phyloP scores from a whole-genome alignment of 2,113 vertebrate species.

The Centropus unirufus region DNA sequence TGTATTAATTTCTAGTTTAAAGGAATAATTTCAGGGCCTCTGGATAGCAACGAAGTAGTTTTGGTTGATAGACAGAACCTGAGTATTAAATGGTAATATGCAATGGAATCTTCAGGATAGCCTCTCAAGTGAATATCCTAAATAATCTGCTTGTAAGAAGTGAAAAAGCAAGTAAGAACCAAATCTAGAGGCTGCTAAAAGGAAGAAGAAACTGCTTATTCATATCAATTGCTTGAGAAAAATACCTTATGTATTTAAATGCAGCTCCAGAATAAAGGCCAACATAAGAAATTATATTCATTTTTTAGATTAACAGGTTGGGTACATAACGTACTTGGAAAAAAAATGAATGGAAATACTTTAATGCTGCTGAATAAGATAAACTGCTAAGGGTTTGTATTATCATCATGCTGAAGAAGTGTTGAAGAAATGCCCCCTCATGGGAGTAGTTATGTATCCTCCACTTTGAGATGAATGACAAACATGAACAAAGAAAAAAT shows the following conservation, averaged over 20 bases:
- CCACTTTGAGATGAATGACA: conserved; percentile 35
- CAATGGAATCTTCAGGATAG: background rate
- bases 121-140: background rate
- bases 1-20: conserved; percentile 12
- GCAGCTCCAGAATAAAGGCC: conserved; percentile 48
- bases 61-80: background rate
- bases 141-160: conserved; percentile 4
- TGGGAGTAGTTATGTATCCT: background rate
- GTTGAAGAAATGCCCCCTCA: conserved; percentile 5
- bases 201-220: conserved; percentile 30
- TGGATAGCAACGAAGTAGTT: background rate
- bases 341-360: conserved; percentile 46
- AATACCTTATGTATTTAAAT: conserved; percentile 3
- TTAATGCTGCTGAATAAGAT: conserved; percentile 39
- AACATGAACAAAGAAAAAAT: conserved; percentile 17
- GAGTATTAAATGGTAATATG: conserved; percentile 9
- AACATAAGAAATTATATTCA: conserved; percentile 56
- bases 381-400: conserved; percentile 63
- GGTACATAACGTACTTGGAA: background rate
- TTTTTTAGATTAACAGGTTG: conserved; percentile 48
- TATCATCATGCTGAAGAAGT: background rate
- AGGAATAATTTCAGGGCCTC: background rate
- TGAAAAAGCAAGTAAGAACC: background rate
- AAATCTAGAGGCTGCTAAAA: background rate
- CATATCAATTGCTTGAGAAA: conserved; percentile 40